Conservation (phyloP, 2,797 vertebrate genomes). For the Amniataba percoides region DNA sequence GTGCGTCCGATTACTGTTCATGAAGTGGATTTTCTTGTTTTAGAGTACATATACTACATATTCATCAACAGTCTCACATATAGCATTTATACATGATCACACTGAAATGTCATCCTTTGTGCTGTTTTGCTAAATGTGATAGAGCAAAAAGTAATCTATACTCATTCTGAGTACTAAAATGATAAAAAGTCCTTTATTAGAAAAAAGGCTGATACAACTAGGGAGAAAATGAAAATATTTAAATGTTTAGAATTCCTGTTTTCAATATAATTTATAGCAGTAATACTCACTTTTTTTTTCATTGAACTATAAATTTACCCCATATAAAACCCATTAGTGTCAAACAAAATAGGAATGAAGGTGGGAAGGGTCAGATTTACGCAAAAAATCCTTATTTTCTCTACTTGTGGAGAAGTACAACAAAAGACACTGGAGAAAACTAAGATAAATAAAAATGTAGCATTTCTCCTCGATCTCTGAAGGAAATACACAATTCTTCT, state of each 20-base stretch:
- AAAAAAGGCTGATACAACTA: background rate
- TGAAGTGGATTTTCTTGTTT: background rate
- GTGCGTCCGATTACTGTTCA: background rate
- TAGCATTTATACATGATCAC: background rate
- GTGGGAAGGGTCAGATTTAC: conserved; percentile 1
- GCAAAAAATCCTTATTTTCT: background rate
- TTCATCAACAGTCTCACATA: conserved; percentile 13
- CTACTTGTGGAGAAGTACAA: background rate
- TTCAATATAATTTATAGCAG: background rate
- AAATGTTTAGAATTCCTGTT: background rate
- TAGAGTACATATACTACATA: background rate
- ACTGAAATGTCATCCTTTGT: background rate
- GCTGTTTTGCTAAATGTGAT: background rate
- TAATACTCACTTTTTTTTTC: conserved; percentile 8
- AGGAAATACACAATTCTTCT: background rate
- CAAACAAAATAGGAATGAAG: conserved; percentile 11
- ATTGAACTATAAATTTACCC: conserved; percentile 13
- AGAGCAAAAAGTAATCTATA: background rate
- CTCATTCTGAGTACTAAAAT: background rate
- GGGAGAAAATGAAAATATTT: background rate
- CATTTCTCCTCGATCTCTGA: background rate
- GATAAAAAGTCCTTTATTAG: background rate
- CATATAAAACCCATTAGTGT: conserved; percentile 12
- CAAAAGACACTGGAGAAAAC: background rate
- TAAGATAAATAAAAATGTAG: background rate